phyloP scores from a whole-genome alignment of 2,113 vertebrate genomes.

The Telmatochromis brichardi region DNA sequence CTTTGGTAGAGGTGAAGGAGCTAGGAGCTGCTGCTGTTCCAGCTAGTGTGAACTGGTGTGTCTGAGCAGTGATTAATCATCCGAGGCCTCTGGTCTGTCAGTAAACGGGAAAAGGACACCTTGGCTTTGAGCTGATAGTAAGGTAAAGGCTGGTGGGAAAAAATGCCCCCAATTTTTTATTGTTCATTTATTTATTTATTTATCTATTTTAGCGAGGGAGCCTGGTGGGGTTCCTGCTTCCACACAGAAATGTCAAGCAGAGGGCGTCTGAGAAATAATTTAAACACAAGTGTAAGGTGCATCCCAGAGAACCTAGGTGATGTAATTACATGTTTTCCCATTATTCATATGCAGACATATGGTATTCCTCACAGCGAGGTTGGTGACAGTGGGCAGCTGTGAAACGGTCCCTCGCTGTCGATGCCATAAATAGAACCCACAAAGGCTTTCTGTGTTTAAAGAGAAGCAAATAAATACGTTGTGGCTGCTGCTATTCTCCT shows the following conservation, averaged over 20 bases:
- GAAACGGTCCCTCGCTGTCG: background rate
- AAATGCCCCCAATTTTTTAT: background rate
- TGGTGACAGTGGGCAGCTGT: background rate
- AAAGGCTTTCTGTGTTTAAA: background rate
- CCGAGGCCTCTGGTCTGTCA: slow-evolving; percentile 5
- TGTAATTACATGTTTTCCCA: slow-evolving; percentile 66
- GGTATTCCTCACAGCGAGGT: slow-evolving; percentile 10
- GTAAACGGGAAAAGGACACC: slow-evolving; percentile 59
- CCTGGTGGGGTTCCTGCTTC: slow-evolving; percentile 51
- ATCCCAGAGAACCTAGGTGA: slow-evolving; percentile 30
- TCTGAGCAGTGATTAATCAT: slow-evolving; percentile 60
- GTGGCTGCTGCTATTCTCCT: background rate
- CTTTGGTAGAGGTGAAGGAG: slow-evolving; percentile 63
- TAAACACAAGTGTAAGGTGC: slow-evolving; percentile 38
- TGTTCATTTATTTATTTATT: slow-evolving; percentile 6
- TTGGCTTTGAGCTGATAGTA: slow-evolving; percentile 32
- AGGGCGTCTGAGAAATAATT: slow-evolving; percentile 60
- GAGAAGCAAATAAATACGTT: background rate
- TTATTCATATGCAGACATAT: slow-evolving; percentile 53
- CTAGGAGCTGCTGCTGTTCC: slow-evolving; percentile 47
- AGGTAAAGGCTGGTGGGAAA: background rate
- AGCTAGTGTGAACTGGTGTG: slow-evolving; percentile 43
- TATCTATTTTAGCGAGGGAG: background rate
- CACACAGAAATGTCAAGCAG: slow-evolving; percentile 58
- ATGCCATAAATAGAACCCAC: background rate